These are phyloP conservation scores for Periparus ater DNA, from an alignment of 2,797 vertebrate genomes.

Conservation along the genomic window DNA sequence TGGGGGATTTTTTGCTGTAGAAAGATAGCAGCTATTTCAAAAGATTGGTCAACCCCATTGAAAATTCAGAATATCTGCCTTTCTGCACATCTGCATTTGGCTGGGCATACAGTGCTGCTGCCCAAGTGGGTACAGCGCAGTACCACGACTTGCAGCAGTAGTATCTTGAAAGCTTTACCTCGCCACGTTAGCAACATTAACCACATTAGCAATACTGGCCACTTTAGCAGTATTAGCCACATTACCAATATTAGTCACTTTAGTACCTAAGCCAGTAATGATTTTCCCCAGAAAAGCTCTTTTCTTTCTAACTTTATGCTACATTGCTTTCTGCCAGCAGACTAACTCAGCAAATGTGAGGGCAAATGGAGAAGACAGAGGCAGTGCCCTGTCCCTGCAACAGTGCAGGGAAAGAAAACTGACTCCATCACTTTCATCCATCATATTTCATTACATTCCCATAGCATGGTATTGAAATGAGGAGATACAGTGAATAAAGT, in stretches of 20 bases:
- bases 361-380: not conserved
- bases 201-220: not conserved
- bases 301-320: not conserved
- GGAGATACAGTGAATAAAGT: not conserved
- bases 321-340: not conserved
- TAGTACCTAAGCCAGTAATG: not conserved
- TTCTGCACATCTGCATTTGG: not conserved
- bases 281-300: not conserved
- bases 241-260: not conserved
- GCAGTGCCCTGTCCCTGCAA: not conserved
- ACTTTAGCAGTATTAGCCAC: not conserved
- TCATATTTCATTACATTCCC: not conserved
- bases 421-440: not conserved
- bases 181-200: rapidly evolving
- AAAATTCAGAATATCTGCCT: not conserved
- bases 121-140: not conserved
- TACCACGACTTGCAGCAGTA: not conserved
- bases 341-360: not conserved
- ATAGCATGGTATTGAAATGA: not conserved
- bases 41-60: not conserved
- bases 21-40: not conserved
- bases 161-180: not conserved
- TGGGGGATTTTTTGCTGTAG: not conserved
- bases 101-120: not conserved
- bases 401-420: not conserved